phyloP scores from a whole-genome alignment of 2,113 vertebrate genomes.

The Charadrius vociferus region DNA sequence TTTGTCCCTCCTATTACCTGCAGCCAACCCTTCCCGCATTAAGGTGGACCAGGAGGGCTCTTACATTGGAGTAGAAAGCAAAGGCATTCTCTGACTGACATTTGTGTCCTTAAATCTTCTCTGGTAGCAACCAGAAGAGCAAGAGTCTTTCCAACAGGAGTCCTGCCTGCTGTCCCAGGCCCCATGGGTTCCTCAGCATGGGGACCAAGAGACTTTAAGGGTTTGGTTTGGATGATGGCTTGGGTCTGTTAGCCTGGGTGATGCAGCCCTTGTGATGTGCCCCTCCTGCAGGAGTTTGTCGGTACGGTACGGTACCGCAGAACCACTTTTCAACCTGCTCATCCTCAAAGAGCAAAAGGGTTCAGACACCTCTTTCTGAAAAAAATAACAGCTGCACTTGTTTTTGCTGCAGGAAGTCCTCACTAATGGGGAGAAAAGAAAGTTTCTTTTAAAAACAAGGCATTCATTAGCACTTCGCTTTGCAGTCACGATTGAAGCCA shows the following conservation, averaged over 20 bases:
- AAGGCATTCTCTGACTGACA: not conserved
- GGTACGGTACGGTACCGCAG: rapidly evolving
- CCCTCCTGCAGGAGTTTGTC: not conserved
- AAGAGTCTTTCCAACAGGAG: not conserved
- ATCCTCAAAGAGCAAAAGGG: not conserved
- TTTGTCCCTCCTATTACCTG: not conserved
- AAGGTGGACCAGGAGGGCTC: not conserved
- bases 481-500: not conserved
- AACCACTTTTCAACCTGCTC: not conserved
- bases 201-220: not conserved
- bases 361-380: not conserved
- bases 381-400: not conserved
- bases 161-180: not conserved
- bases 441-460: constrained; percentile 4
- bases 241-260: not conserved
- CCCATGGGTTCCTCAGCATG: not conserved
- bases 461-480: not conserved
- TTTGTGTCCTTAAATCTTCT: not conserved
- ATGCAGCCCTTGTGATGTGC: not conserved
- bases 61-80: not conserved
- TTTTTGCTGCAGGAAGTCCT: constrained; percentile 44
- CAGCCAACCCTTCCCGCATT: not conserved
- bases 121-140: not conserved
- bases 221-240: not conserved
- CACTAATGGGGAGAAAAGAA: not conserved